Evolutionary conservation across 1,140 invertebrate genomes (phyloP).

Genomic region (Plutomurus gul): DNA sequence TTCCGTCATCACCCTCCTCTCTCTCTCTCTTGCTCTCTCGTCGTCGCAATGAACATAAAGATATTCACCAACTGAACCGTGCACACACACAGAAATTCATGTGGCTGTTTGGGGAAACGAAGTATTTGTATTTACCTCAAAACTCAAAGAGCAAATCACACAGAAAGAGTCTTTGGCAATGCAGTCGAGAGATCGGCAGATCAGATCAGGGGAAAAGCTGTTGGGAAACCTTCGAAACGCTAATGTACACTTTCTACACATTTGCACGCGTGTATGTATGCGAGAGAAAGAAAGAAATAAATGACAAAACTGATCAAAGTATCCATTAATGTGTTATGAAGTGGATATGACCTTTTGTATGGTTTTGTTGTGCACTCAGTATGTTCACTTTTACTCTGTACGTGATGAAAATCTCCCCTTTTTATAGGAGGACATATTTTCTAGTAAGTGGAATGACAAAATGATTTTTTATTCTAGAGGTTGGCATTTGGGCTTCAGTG

Average conservation of each 20-base stretch:
- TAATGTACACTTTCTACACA: neutral
- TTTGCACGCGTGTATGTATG: no score
- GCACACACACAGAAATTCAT: neutral
- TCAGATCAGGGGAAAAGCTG: neutral
- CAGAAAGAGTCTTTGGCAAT: neutral
- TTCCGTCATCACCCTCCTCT: neutral
- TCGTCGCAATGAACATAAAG: neutral
- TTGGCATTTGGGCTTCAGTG: no score
- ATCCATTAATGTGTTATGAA: neutral
- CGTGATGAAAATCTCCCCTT: neutral
- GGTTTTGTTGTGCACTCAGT: no score
- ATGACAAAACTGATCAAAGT: constrained; percentile 21
- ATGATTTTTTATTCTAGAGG: neutral
- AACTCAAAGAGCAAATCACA: neutral
- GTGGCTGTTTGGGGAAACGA: neutral
- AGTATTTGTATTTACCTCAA: no score
- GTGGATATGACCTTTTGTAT: no score
- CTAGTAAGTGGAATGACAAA: neutral
- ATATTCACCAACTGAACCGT: neutral
- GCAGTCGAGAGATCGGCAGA: neutral
- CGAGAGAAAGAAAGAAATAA: neutral
- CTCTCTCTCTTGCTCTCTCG: no score
- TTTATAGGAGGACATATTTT: neutral
- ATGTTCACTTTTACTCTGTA: neutral
- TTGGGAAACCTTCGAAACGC: neutral